Base-by-base conservation (phyloP, 2,888 invertebrate species). In the Eupithecia subfuscata region DNA sequence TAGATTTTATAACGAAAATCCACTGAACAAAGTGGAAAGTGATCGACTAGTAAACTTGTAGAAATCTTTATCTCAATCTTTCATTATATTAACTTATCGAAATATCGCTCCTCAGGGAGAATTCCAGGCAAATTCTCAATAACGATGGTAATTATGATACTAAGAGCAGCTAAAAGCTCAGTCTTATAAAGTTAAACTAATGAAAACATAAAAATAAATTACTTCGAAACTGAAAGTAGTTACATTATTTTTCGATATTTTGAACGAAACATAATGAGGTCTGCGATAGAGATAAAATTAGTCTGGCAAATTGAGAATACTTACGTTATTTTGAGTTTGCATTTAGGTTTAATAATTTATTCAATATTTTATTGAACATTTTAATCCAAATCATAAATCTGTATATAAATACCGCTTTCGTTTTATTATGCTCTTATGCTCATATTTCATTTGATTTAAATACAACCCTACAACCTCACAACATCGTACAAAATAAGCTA, bases 91-190 rank as follows among this genome's bases (percentile, higher is more conserved):
- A 76, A 75, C 64, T 75, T 70, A 78, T 75, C 65, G 67, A 75
- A 74, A 75, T 71, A 76, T 75, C 34, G 37, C 71, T 73, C 75
- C 65, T 48, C 43, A 34, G 73, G 72, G 75, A 67, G 68, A 70
- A 74, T 73, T 77, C 70, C 12, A 67, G 37, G n/a, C 69, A 75
- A 75, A 73, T 76, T 78, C 56, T 60, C 40, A 63, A 70, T 79
- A 74, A 79, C 72, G 71, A 69, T 77, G 40, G 52, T 74, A 71
- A 80, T 81, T 75, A 72, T 71, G 48, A 79, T 79, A 75, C 74
- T 78, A 75, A 60, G 40, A 67, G 65, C 70, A 18, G 43, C 75
- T 78, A 72, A 79, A 74, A 80, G 75, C 78, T 68, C 48, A n/a
- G n/a, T 22, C 70, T 75, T 63, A 65, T 76, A 77, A 77, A 73